These are phyloP conservation scores for Cheilosia pagana DNA, from an alignment of 2,888 invertebrate genomes.

Conservation along the genomic window DNA sequence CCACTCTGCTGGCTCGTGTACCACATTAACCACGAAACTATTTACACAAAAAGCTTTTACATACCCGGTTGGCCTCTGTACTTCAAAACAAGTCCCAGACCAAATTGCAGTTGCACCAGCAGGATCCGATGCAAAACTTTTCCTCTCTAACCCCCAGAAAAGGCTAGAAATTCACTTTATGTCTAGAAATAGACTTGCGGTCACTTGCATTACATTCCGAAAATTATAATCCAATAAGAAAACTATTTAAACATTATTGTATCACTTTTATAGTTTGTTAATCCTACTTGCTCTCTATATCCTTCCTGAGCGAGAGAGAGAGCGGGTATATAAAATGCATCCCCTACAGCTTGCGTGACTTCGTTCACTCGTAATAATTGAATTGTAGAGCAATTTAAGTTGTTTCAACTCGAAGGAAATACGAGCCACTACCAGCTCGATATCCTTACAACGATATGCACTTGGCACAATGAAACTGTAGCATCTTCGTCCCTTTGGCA, in stretches of 20 bases:
- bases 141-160: background rate
- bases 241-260: conserved; percentile 74
- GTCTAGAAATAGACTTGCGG: conserved; percentile 64
- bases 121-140: background rate
- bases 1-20: background rate
- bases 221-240: conserved; percentile 72
- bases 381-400: conserved; percentile 73
- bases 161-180: conserved; percentile 43
- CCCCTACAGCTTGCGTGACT: conserved; percentile 39
- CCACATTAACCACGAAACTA: conserved; percentile 66
- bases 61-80: conserved; percentile 9
- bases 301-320: conserved; percentile 12
- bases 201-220: conserved; percentile 60
- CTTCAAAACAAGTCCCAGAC: conserved; percentile 26
- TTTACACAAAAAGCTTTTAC: conserved; percentile 63
- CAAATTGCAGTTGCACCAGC: conserved; percentile 42
- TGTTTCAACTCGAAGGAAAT: conserved; percentile 65
- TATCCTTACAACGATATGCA: conserved; percentile 33
- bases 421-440: conserved; percentile 24
- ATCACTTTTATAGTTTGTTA: conserved; percentile 71
- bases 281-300: conserved; percentile 24
- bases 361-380: conserved; percentile 67
- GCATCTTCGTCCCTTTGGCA: conserved; percentile 45
- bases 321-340: conserved; percentile 25
- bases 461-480: conserved; percentile 13